These are phyloP conservation scores for Oreohelix idahoensis DNA, from an alignment of 1,140 invertebrate species.

Conservation along the genomic window DNA sequence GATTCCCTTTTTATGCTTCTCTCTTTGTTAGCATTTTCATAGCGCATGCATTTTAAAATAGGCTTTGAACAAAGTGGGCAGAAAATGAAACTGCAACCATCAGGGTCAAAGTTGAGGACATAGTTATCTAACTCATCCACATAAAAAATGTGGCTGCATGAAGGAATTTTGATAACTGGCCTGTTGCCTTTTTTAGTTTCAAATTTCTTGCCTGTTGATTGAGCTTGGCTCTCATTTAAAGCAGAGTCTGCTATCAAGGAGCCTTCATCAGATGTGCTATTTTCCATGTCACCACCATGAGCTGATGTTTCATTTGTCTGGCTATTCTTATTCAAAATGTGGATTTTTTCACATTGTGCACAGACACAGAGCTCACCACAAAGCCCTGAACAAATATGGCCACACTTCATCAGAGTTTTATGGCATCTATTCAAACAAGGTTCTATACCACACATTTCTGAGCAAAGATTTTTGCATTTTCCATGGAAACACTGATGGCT, in stretches of 20 bases:
- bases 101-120: not conserved
- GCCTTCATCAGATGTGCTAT: not conserved
- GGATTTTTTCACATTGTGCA: conserved; percentile 16
- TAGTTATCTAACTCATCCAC: conserved; percentile 6
- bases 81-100: not conserved
- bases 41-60: not conserved
- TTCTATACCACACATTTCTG: conserved; percentile 76
- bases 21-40: not conserved
- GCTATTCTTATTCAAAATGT: not conserved
- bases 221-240: not conserved
- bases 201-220: not conserved
- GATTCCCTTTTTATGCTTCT: not conserved
- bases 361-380: conserved; percentile 79
- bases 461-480: conserved; percentile 77
- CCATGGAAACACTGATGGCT: conserved; percentile 75
- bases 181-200: not conserved
- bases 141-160: conserved; percentile 16
- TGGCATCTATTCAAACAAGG: conserved; percentile 71
- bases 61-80: conserved; percentile 4
- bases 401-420: conserved; percentile 75
- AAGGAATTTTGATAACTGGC: not conserved
- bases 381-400: conserved; percentile 77
- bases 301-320: not conserved
- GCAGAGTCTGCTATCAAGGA: not conserved
- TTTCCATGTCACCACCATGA: not conserved